Base-by-base conservation (phyloP, 2,113 vertebrate genomes). In the Origma solitaria region DNA sequence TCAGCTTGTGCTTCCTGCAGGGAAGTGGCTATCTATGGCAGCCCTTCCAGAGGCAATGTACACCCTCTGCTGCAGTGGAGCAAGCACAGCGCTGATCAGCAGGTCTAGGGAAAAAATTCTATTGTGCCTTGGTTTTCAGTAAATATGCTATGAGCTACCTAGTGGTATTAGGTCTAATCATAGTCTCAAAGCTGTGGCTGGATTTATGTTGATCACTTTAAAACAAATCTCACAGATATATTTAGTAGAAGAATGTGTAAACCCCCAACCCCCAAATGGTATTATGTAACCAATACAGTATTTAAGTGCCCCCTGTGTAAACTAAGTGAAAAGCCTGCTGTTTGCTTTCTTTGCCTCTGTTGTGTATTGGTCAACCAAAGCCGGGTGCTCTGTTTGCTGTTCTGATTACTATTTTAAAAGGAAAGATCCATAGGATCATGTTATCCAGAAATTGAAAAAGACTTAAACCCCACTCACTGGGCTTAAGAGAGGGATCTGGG, bases 321-420 rank as follows among this genome's bases (percentile, higher is more conserved):
- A 95, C 91, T 91, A 85, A 94, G 83, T 84, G 90, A 94, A 97
- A 96, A 93, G 94, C 87, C 90, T 86, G 91, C 72, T 95, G 88
- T 95, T 95, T 96, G 87, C 90, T 93, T 96, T 96, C 95, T 94
- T 94, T 95, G 90, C 80, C 90, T 95, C 94, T 92, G 95, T 85
- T 84, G 65, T 96, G 50, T 92, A 56, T 90, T 90, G 76, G 95
- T 93, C 96, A 96, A 57, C 61, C 2, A 0, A 94, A 96, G 90
- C 80, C 12, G 8, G 77, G 83, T 17, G 20, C 51, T 91, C 71
- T 95, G 91, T 96, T 96, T 96, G 95, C 93, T 88, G 79, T 95
- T 95, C 92, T 92, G 94, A 96, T 95, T 95, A 95, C 87, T 90
- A 85, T 90, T 95, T 94, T 97, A 88, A 96, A 95, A 95, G 95